phyloP scores from a whole-genome alignment of 2,888 invertebrate genomes.

The Caradrina kadenii region DNA sequence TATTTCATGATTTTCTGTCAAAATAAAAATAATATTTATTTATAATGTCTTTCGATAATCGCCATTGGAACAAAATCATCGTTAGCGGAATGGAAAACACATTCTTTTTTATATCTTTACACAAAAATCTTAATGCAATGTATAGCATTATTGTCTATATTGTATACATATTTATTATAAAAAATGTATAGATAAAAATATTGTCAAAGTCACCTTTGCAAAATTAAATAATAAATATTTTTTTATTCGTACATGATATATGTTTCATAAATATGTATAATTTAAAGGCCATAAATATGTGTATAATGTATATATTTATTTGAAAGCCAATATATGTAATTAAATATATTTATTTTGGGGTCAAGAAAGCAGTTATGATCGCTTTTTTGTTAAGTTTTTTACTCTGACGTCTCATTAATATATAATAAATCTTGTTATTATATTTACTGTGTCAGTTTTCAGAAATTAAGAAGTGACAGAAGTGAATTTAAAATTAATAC shows the following conservation, averaged over 20 bases:
- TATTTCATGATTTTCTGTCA: conserved; percentile 3
- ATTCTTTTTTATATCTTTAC: not conserved
- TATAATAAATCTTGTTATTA: not conserved
- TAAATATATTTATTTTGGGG: conserved; percentile 23
- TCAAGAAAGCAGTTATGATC: not conserved
- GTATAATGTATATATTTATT: not conserved
- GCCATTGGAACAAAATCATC: not conserved
- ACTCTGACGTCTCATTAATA: not conserved
- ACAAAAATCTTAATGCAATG: conserved; percentile 13
- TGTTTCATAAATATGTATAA: conserved; percentile 13
- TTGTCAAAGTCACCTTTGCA: conserved; percentile 86
- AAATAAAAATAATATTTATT: not conserved
- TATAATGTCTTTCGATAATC: too few relatives aligned
- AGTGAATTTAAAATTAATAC: not conserved
- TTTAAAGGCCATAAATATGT: conserved; percentile 4
- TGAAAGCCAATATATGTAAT: not conserved
- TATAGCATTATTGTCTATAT: conserved; percentile 55
- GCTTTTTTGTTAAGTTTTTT: not conserved
- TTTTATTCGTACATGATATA: conserved; percentile 6
- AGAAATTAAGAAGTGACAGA: not conserved
- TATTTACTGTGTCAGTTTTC: not conserved
- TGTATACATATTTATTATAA: conserved; percentile 43
- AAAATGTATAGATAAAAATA: conserved; percentile 72
- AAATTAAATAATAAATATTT: conserved; percentile 59
- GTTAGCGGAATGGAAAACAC: not conserved